Conservation (phyloP, 2,797 vertebrate genomes). For the Oreortyx pictus region DNA sequence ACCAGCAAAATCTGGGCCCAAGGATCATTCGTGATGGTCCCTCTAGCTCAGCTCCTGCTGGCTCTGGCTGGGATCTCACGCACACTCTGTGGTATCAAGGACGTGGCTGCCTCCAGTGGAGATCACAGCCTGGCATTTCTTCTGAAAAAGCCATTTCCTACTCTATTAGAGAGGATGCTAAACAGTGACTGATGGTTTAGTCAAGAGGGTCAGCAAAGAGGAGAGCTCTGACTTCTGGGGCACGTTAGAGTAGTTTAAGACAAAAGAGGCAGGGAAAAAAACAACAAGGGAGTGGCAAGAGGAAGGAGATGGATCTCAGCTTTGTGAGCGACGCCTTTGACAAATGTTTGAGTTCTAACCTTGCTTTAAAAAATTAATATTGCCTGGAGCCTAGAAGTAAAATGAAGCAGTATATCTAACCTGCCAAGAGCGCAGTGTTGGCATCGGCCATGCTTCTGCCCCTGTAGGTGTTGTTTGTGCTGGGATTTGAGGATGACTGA, state of each 20-base stretch:
- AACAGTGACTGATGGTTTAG: neutral
- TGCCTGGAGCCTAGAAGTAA: neutral
- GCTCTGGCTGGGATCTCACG: neutral
- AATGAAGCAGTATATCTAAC: constrained; percentile 11
- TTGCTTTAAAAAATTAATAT: constrained; percentile 47
- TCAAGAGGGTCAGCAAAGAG: neutral
- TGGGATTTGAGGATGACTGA: neutral
- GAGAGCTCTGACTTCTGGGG: neutral
- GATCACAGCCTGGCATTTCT: neutral
- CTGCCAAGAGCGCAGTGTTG: neutral
- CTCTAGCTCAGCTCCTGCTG: neutral
- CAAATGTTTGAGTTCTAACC: constrained; percentile 16
- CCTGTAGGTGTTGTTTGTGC: neutral
- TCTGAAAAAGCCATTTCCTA: neutral
- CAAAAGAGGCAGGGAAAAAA: neutral
- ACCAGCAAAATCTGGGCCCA: neutral
- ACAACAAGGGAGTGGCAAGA: neutral
- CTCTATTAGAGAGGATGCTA: neutral
- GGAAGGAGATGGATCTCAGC: constrained; percentile 22
- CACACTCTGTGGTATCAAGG: neutral
- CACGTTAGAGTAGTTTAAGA: neutral
- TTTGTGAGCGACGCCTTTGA: neutral
- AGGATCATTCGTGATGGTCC: neutral
- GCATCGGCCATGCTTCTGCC: rapidly evolving
- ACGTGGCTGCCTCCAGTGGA: neutral